Evolutionary conservation across 2,113 vertebrate species (phyloP).

Genomic region (Suricata suricatta): DNA sequence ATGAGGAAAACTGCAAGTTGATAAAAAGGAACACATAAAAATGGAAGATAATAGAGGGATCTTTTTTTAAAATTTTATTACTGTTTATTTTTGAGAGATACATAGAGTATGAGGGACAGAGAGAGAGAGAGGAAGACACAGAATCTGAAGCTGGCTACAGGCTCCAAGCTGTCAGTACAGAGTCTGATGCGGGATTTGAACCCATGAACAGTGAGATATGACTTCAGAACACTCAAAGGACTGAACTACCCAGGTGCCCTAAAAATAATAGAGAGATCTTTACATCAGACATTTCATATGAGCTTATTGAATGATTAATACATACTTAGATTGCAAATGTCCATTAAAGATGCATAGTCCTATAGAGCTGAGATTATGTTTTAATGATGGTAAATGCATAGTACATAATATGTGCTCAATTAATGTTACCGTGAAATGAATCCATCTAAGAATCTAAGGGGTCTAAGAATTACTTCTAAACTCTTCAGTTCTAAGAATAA

Average conservation of each 20-base stretch:
- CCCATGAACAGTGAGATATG: too few species aligned
- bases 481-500: background rate
- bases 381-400: background rate
- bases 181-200: too few species aligned
- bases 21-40: background rate
- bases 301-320: slow-evolving; percentile 19
- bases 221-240: too few species aligned
- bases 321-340: background rate
- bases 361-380: background rate
- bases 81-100: too few species aligned
- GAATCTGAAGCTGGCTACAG: too few species aligned
- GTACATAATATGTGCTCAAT: background rate
- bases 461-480: background rate
- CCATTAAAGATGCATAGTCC: background rate
- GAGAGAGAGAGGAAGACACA: too few species aligned
- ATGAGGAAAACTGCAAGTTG: background rate
- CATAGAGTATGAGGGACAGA: too few species aligned
- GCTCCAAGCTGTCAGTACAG: too few species aligned
- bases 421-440: background rate
- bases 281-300: background rate
- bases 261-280: background rate
- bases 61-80: too few species aligned
- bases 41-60: background rate
- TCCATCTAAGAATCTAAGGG: background rate
- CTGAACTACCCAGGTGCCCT: too few species aligned